A percentile compares a stretch with the other conserved stretches of the same genome.
Conservation (phyloP, 2,797 vertebrate species). For the Coluber constrictor region DNA sequence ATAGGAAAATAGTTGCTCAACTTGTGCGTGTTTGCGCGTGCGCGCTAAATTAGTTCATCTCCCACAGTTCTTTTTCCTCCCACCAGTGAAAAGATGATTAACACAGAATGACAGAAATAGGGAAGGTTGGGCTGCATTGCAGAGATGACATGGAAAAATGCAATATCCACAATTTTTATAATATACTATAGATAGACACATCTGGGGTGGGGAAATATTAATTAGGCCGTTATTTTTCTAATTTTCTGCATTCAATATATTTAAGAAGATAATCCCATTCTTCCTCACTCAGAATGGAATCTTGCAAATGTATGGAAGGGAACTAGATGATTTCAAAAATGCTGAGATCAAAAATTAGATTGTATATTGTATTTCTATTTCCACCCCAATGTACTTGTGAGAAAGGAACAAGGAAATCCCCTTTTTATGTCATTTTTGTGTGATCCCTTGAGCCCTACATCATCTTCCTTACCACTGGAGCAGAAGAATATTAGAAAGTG, state of each 20-base stretch:
- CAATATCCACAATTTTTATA: not conserved
- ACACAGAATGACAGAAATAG: not conserved
- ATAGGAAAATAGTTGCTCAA: constrained; percentile 17
- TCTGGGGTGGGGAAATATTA: not conserved
- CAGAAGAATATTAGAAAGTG: not conserved
- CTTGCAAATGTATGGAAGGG: not conserved
- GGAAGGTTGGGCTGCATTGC: constrained; percentile 23
- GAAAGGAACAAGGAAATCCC: not conserved
- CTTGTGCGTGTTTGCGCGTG: not conserved
- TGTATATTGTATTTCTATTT: not conserved
- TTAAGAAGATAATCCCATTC: not conserved
- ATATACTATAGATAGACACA: not conserved
- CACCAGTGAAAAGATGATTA: constrained; percentile 29
- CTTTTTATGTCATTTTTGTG: not conserved
- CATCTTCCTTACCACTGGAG: not conserved
- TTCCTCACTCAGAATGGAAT: not conserved
- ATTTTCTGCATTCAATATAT: not conserved
- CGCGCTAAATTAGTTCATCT: constrained; percentile 41
- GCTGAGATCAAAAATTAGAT: not conserved
- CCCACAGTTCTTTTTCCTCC: not conserved
- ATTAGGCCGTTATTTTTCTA: not conserved
- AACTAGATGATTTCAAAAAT: not conserved
- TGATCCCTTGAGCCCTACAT: not conserved
- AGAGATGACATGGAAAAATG: constrained; percentile 36
- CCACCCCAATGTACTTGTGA: not conserved